Evolutionary conservation across 30 jellyfish, hydroid and myxozoan species (phyloP).

Genomic region (Morbakka virulenta): DNA sequence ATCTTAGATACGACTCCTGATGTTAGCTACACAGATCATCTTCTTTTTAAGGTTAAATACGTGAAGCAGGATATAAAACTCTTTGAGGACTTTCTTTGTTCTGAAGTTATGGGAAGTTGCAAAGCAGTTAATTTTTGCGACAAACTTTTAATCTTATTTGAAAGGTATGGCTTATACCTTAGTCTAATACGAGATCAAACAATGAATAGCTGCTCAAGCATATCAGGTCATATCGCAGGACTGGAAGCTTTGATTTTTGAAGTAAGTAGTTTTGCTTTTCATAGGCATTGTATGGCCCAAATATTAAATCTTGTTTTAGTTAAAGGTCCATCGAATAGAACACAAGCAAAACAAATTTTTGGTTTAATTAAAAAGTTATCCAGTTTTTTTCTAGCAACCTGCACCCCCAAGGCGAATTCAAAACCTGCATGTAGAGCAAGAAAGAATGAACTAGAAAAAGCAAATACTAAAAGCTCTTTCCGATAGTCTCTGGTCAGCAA

Average conservation of each 20-base stretch:
- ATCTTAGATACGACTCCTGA: neutral
- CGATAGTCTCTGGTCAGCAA: too few relatives aligned
- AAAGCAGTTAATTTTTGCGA: neutral
- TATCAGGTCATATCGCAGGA: neutral
- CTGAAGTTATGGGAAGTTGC: neutral
- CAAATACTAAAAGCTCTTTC: too few relatives aligned
- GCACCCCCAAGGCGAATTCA: neutral
- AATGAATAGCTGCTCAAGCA: neutral
- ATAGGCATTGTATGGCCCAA: neutral
- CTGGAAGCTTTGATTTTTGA: neutral
- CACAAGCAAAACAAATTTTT: neutral
- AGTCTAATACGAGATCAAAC: neutral
- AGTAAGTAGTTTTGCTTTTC: neutral
- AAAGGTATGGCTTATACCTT: neutral
- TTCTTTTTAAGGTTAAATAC: neutral
- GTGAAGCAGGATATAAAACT: neutral
- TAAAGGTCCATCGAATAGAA: slow-evolving; percentile 1
- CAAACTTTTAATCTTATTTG: neutral
- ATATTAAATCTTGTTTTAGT: neutral
- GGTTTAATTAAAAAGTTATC: neutral
- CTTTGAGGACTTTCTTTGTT: neutral
- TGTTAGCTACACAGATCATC: neutral
- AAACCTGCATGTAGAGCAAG: slow-evolving; percentile 2
- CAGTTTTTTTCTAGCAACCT: slow-evolving; percentile 11
- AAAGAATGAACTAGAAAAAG: too few relatives aligned